Conservation (phyloP, 2,888 invertebrate species). For the Mylabris sibirica region DNA sequence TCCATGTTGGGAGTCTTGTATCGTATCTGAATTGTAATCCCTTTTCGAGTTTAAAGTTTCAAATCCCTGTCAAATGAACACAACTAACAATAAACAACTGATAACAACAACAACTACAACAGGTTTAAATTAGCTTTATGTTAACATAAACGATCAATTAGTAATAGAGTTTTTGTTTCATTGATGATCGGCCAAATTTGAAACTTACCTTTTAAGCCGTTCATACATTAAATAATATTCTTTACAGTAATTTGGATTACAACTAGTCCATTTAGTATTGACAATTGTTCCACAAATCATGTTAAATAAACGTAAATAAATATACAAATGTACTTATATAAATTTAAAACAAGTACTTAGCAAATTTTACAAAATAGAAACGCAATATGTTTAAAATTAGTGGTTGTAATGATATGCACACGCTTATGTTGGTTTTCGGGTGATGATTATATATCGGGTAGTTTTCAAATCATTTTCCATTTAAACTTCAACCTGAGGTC, state of each 20-base stretch:
- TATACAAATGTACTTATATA: too few species aligned
- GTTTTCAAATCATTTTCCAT: neutral
- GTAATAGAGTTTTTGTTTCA: neutral
- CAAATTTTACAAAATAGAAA: neutral
- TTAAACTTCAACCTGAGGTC: neutral
- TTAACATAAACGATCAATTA: neutral
- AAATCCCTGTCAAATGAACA: slow-evolving; percentile 32
- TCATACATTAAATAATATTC: slow-evolving; percentile 8
- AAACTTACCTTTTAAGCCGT: neutral
- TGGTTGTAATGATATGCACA: neutral
- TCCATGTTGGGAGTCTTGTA: slow-evolving; percentile 33
- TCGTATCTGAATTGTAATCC: slow-evolving; percentile 32
- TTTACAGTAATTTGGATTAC: slow-evolving; percentile 26
- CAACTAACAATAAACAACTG: slow-evolving; percentile 28
- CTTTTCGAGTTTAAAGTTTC: slow-evolving; percentile 30
- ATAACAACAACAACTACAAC: slow-evolving; percentile 23
- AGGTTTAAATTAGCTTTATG: slow-evolving; percentile 25
- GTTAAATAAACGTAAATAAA: slow-evolving; percentile 22
- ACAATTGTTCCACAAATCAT: slow-evolving; percentile 30
- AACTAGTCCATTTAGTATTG: slow-evolving; percentile 25
- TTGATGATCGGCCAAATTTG: neutral
- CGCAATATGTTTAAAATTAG: neutral
- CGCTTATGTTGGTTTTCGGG: neutral
- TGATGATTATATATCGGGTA: neutral
- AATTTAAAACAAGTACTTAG: too few species aligned